Conservation (phyloP, 2,113 vertebrate species). For the Carettochelys insculpta region DNA sequence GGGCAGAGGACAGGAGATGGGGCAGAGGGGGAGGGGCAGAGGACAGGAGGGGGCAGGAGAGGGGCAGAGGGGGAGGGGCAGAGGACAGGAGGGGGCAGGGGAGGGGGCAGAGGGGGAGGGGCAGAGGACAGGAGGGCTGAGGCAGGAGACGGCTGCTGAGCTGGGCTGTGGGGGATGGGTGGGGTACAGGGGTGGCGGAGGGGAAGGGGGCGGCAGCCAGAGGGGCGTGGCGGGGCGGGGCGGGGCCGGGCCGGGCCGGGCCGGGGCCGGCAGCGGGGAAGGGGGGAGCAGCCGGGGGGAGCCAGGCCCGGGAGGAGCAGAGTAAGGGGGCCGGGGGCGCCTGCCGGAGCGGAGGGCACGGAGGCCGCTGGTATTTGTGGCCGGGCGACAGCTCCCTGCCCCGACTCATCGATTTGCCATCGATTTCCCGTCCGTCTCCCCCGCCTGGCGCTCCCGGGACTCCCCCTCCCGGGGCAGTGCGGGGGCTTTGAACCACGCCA, state of each 20-base stretch:
- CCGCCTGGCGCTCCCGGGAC: neutral
- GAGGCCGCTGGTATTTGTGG: conserved; percentile 4
- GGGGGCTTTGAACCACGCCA: neutral
- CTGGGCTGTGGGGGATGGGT: too few relatives aligned
- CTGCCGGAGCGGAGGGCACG: neutral
- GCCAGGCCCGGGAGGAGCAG: neutral
- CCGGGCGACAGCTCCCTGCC: neutral
- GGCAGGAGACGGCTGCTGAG: neutral
- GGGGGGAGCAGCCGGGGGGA: neutral
- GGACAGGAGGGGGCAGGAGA: neutral
- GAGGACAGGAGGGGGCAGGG: too few relatives aligned
- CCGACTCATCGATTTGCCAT: conserved; percentile 33
- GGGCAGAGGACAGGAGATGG: too few relatives aligned
- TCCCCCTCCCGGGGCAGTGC: neutral
- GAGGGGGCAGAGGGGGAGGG: too few relatives aligned
- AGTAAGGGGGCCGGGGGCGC: neutral
- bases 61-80: too few relatives aligned
- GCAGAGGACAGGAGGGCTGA: neutral
- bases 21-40: too few relatives aligned
- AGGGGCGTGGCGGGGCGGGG: neutral
- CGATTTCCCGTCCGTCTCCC: conserved; percentile 56
- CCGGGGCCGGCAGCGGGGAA: too few relatives aligned
- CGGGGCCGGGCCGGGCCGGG: too few relatives aligned
- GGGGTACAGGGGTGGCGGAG: neutral
- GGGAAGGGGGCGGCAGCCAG: neutral